Base-by-base conservation (phyloP, 2,113 vertebrate genomes). In the Phrynosoma platyrhinos region DNA sequence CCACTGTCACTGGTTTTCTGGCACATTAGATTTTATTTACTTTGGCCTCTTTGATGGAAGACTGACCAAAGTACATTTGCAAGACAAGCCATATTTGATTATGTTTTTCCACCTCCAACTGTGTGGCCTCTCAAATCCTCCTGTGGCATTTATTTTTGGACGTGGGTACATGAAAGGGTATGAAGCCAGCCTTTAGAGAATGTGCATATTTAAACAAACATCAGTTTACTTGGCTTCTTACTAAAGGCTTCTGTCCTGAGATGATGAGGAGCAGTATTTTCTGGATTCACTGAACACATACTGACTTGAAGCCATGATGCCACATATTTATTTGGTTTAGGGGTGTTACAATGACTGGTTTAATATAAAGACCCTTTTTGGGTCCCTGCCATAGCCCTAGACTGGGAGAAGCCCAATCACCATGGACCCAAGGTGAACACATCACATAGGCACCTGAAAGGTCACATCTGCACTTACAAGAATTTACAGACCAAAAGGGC, bases 161-260 rank as follows among this genome's bases (percentile, higher is more conserved):
- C 80, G 62, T 82, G 64, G 36, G 91, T 68, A 68, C 78, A 82
- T 87, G 90, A 90, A 88, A 80, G 62, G 83, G 84, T n/a, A 71
- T 66, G 53, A 85, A 23, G 84, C 85, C 32, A 16, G 25, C 27
- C 85, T 74, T 84, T 25, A 82, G 83, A 77, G 9, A 88, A 88
- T 87, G 86, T 64, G 86, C 3, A 88, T 81, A 71, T 83, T 86
- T 76, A 79, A 71, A 88, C 71, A 88, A 82, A 82, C 32, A 30
- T 84, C 77, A 89, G 9, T 82, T 86, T 0, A 0, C 66, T 94
- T 91, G 55, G 0, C 23, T 82, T 30, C 71, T 91, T 90, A 86
- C 83, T 89, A 80, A 91, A 91, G 27, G 89, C 52, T 82, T 90
- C 71, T 89, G 84, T 75, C 62, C 25, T 91, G 86, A 88, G 55